Base-by-base conservation (phyloP, 2,113 vertebrate species). In the Corvus cornix region DNA sequence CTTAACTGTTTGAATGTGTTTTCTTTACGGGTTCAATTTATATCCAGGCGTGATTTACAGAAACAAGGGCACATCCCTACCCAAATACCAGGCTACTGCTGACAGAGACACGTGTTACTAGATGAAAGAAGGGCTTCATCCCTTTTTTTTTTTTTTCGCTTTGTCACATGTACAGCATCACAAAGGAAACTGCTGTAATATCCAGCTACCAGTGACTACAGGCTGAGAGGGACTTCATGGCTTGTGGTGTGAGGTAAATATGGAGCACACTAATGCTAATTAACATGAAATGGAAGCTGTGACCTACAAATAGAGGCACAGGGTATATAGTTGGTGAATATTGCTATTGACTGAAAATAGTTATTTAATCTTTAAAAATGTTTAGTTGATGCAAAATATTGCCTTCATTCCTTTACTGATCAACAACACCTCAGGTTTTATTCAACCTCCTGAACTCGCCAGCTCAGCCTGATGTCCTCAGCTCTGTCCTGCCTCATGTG, bases 401-500 rank as follows among this genome's bases (percentile, higher is more conserved):
- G 37, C 46, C 15, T 77, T 74, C 8, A 5, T 70, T 87, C 22
- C 19, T 70, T 77, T 77, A 6, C 49, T 84, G 28, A 37, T 81
- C 46, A 70, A 21, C 6, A 52, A 0, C 10, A 77, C 13, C 51
- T 62, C 14, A 24, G 33, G 31, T 62, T 81, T 84, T 55, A 58
- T 28, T 37, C 37, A 1, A 1, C 3, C 3, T 21, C 6, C 1
- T 37, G 44, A 51, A 24, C 16, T 7, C 13, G 8, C 9, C 31
- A 56, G 20, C 26, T 81, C 37, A 56, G 49, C 18, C 1, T 1
- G 10, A 48, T 0, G 0, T 30, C 53, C 35, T 76, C 55, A 86
- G 16, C 27, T 46, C 55, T 28, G 26, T 80, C 43, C 33, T 55
- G 66, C 22, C 22, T 0, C 0, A 4, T 31, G 37, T 62, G 46